Evolutionary conservation across 2,113 vertebrate genomes (phyloP).

Genomic region (Sebastes schlegelii): DNA sequence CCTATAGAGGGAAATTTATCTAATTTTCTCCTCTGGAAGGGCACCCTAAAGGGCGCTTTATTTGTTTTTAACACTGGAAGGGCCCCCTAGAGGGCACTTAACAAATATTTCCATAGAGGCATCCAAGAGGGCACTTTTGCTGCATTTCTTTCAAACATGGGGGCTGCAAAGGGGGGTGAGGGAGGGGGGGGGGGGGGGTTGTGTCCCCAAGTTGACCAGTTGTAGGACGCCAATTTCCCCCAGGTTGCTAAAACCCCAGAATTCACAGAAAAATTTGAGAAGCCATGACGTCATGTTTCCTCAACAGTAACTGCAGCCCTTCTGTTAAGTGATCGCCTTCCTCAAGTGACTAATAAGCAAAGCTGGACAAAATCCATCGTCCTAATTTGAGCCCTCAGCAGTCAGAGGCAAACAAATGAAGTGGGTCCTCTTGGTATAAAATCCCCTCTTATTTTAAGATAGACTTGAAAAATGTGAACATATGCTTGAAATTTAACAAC

Average conservation of each 20-base stretch:
- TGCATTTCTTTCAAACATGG: too few relatives aligned
- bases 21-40: too few relatives aligned
- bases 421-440: not conserved
- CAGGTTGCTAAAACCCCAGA: not conserved
- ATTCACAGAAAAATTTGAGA: not conserved
- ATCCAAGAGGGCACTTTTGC: too few relatives aligned
- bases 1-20: too few relatives aligned
- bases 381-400: not conserved
- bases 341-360: not conserved
- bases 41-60: too few relatives aligned
- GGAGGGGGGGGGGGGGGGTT: too few relatives aligned
- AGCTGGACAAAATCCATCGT: not conserved
- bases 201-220: too few relatives aligned
- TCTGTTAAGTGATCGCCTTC: not conserved
- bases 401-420: not conserved
- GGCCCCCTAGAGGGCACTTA: too few relatives aligned
- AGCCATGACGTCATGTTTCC: not conserved
- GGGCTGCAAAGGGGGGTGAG: too few relatives aligned
- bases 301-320: not conserved
- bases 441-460: not conserved
- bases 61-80: too few relatives aligned
- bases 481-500: conserved; percentile 16
- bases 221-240: not conserved
- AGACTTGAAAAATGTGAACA: not conserved
- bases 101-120: too few relatives aligned